Evolutionary conservation across 2,888 invertebrate genomes (phyloP).

Genomic region (Ophion ventricosus): DNA sequence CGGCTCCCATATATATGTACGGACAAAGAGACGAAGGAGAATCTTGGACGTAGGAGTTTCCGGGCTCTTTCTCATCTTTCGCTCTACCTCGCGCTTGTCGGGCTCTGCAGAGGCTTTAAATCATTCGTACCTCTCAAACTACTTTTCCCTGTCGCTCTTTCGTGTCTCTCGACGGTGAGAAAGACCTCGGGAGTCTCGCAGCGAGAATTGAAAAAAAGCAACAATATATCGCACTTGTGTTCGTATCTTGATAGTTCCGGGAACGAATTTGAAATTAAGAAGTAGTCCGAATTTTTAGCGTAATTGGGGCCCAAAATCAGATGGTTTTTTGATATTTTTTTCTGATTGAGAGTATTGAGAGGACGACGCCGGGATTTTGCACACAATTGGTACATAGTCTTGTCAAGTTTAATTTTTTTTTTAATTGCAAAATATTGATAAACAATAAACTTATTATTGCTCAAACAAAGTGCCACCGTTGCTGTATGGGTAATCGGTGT

Average conservation of each 20-base stretch:
- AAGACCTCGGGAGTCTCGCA: constrained; percentile 11
- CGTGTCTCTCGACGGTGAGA: constrained; percentile 9
- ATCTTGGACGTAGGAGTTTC: constrained; percentile 55
- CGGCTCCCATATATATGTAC: not conserved
- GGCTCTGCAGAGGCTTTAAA: constrained; percentile 38
- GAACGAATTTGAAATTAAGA: not conserved
- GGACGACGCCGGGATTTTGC: too few relatives aligned
- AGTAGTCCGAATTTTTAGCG: not conserved
- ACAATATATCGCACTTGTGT: not conserved
- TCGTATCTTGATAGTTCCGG: not conserved
- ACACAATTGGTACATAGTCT: too few relatives aligned
- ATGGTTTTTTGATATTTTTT: too few relatives aligned
- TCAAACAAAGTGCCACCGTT: too few relatives aligned
- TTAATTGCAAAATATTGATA: too few relatives aligned
- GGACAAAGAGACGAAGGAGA: not conserved
- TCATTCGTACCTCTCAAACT: constrained; percentile 31
- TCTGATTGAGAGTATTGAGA: too few relatives aligned
- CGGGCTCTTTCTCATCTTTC: constrained; percentile 27
- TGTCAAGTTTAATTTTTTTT: too few relatives aligned
- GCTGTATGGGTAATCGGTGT: too few relatives aligned
- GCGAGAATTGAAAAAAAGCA: not conserved
- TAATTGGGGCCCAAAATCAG: not conserved
- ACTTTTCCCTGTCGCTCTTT: constrained; percentile 19
- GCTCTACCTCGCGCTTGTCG: constrained; percentile 5
- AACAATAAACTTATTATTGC: too few relatives aligned